Conservation (phyloP, 35 echinoderm and acorn worm species). For the Nesometra sesokonis region DNA sequence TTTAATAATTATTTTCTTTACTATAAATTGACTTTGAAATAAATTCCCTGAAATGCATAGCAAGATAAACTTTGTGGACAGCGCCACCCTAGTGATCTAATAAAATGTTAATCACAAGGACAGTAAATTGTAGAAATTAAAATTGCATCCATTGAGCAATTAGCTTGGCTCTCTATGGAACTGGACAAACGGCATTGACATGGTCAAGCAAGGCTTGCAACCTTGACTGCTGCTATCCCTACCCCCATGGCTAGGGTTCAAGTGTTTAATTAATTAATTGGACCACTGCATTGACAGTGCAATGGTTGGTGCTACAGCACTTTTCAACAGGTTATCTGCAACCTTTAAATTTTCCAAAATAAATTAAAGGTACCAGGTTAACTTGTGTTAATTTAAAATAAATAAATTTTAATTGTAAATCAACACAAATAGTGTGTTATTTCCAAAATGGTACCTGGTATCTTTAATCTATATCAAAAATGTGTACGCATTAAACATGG, state of each 20-base stretch:
- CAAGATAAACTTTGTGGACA: too few species aligned
- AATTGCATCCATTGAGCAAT: not conserved
- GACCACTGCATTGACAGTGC: not conserved
- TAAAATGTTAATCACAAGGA: not conserved
- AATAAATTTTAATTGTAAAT: too few species aligned
- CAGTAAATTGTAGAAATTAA: not conserved
- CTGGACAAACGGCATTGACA: not conserved
- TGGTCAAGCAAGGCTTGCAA: not conserved
- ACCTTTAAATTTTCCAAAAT: not conserved
- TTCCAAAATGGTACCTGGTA: too few species aligned
- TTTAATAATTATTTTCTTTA: too few species aligned
- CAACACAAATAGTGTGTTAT: too few species aligned
- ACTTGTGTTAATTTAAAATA: too few species aligned
- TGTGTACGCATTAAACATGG: too few species aligned
- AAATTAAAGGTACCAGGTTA: not conserved
- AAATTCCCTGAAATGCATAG: too few species aligned
- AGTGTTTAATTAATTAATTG: not conserved
- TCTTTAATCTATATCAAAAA: too few species aligned
- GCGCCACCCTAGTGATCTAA: not conserved
- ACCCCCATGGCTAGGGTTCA: not conserved
- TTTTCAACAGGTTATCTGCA: not conserved
- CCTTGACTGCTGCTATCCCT: not conserved
- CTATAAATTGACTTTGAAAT: too few species aligned
- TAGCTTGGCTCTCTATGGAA: not conserved
- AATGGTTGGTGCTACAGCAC: not conserved